Evolutionary conservation across 1,140 invertebrate genomes (phyloP).

Genomic region (Temnothorax curvispinosus): DNA sequence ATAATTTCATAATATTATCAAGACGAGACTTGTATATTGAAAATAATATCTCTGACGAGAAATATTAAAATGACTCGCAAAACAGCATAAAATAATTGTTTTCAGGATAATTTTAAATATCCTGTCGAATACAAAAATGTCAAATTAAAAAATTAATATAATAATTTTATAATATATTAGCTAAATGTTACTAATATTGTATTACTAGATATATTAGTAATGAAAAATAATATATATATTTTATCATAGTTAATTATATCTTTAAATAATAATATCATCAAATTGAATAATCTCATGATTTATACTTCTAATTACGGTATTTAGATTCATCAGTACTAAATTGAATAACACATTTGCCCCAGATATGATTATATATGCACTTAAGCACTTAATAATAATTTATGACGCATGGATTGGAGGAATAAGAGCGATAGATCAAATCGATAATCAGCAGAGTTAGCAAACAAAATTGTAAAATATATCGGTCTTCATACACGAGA

Average conservation of each 20-base stretch:
- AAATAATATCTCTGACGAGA: neutral
- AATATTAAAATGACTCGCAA: neutral
- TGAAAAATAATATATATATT: neutral
- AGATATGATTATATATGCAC: neutral
- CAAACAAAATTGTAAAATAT: neutral
- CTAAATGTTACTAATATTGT: neutral
- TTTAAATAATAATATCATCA: neutral
- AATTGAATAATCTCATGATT: conserved; percentile 3
- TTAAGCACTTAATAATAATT: neutral
- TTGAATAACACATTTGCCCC: neutral
- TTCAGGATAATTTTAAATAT: neutral
- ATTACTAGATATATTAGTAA: neutral
- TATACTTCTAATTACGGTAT: neutral
- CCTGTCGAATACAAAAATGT: neutral
- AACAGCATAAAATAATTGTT: neutral
- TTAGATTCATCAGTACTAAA: neutral
- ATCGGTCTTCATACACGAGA: neutral
- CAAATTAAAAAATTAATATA: conserved; percentile 16
- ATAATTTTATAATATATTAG: neutral
- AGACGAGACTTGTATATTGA: neutral
- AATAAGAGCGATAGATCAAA: neutral
- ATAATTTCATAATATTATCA: conserved; percentile 9
- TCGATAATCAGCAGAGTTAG: neutral
- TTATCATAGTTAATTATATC: neutral
- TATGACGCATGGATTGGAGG: neutral